These are phyloP conservation scores for Heliconius hermathena DNA, from an alignment of 1,140 invertebrate genomes.

Conservation along the genomic window DNA sequence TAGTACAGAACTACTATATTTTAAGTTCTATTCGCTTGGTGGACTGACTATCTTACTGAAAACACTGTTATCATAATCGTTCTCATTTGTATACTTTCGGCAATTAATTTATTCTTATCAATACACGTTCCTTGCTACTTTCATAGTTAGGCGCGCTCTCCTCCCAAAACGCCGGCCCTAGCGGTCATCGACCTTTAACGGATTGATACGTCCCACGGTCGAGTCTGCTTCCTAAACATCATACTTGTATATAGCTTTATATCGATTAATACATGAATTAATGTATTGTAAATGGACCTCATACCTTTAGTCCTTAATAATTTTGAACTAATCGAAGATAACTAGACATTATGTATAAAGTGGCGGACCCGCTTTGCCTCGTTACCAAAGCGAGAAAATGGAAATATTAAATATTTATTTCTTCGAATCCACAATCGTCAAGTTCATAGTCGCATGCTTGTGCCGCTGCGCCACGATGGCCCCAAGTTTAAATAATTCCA, in stretches of 20 bases:
- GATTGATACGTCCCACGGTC: constrained; percentile 16
- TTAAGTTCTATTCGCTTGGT: neutral
- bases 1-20: no score
- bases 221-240: constrained; percentile 2
- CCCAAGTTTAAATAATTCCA: no score
- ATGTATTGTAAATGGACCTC: neutral
- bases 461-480: no score
- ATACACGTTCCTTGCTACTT: neutral
- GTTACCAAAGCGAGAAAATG: no score
- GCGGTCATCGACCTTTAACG: constrained; percentile 6
- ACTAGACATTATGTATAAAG: no score
- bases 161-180: constrained; percentile 12
- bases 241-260: neutral
- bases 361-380: no score
- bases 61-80: neutral
- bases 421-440: no score
- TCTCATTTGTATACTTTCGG: neutral
- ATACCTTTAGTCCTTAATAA: neutral
- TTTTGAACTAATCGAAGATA: neutral
- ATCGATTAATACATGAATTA: neutral
- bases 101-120: neutral
- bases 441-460: no score
- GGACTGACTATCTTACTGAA: neutral
- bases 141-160: neutral
- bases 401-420: no score